A percentile compares a stretch with the other conserved stretches of the same genome.
Conservation (phyloP, 2,797 vertebrate species). For the Scolopax rusticola region DNA sequence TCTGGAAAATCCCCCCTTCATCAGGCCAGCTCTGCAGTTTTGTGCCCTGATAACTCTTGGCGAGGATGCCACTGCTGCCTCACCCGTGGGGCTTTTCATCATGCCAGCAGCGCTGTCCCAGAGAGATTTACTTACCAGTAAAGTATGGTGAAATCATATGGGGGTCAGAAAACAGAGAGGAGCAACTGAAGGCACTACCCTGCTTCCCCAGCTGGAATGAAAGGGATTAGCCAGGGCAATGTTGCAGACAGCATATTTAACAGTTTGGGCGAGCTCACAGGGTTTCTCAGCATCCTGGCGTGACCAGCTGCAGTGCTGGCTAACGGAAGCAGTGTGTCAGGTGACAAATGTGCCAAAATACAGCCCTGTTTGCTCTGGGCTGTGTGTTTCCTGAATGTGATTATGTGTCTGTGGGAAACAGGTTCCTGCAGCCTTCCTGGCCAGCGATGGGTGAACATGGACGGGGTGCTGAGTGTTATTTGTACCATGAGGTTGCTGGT, state of each 20-base stretch:
- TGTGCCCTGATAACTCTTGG: background rate
- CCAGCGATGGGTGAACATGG: background rate
- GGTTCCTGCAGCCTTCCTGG: background rate
- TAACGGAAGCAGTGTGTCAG: background rate
- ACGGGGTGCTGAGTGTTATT: background rate
- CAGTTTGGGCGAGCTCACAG: background rate
- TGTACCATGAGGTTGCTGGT: background rate
- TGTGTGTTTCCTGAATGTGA: slow-evolving; percentile 13
- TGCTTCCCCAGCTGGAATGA: background rate
- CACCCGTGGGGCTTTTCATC: background rate
- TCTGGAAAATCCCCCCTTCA: background rate
- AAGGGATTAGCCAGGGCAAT: background rate
- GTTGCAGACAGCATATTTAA: background rate
- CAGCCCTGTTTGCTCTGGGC: background rate
- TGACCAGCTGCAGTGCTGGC: background rate
- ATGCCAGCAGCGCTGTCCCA: fast-evolving
- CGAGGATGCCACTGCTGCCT: background rate
- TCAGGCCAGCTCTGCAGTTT: background rate
- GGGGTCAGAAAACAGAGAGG: background rate
- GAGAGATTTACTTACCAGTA: background rate
- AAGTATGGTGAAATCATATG: background rate
- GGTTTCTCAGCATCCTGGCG: background rate
- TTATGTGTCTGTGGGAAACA: slow-evolving; percentile 1
- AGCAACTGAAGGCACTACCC: background rate
- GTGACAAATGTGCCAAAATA: slow-evolving; percentile 29